A percentile compares a stretch with the other conserved stretches of the same genome.
These are phyloP conservation scores for Drosophila leontia DNA, from an alignment of 1,140 invertebrate species.

Conservation along the genomic window DNA sequence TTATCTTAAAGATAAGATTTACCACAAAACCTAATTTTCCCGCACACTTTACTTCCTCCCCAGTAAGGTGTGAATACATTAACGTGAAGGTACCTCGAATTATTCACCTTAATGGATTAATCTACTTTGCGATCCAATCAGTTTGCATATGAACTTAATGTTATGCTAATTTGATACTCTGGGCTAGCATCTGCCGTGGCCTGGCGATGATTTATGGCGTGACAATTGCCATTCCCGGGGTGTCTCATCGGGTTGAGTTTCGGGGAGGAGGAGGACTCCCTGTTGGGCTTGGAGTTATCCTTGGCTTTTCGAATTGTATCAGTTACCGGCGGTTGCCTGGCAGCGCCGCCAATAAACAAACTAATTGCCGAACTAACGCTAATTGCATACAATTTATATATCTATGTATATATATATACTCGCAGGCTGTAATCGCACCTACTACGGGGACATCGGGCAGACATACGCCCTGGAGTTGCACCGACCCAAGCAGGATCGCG, in stretches of 20 bases:
- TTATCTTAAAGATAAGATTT: not conserved
- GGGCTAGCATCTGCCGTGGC: conserved; percentile 19
- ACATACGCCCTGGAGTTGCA: conserved; percentile 93
- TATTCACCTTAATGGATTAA: conserved; percentile 44
- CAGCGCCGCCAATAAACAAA: conserved; percentile 43
- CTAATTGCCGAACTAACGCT: conserved; percentile 66
- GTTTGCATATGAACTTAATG: conserved; percentile 46
- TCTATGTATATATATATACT: conserved; percentile 13
- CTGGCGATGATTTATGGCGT: conserved; percentile 49
- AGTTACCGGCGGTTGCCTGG: conserved; percentile 34
- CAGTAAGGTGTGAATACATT: conserved; percentile 24
- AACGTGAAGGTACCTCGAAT: conserved; percentile 20
- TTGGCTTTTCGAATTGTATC: conserved; percentile 1
- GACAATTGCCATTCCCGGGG: conserved; percentile 30
- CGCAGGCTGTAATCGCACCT: conserved; percentile 94
- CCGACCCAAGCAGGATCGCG: conserved; percentile 91
- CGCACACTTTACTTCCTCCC: not conserved
- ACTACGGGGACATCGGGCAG: conserved; percentile 92
- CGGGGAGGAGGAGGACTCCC: not conserved
- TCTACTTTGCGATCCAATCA: conserved; percentile 40
- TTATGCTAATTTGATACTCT: conserved; percentile 56
- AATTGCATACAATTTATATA: conserved; percentile 67
- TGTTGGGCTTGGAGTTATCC: not conserved
- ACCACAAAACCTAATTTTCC: not conserved
- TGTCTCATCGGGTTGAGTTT: conserved; percentile 13